Base-by-base conservation (phyloP, 1,140 invertebrate genomes). In the Acyrthosiphon pisum region DNA sequence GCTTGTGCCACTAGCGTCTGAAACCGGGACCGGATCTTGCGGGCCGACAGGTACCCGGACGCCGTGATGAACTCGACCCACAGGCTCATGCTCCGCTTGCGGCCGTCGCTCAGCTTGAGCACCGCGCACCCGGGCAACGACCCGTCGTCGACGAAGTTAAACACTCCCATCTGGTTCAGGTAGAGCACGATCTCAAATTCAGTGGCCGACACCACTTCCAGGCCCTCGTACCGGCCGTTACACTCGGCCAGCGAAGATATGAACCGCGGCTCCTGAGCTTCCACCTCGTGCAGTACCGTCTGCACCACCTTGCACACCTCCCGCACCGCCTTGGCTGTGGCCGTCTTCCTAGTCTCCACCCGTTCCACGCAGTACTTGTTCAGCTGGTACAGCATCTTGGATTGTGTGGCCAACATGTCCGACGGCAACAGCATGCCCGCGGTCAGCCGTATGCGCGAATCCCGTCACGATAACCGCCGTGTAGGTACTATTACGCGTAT, bases 31-130 rank as follows among this genome's bases (percentile, higher is more conserved):
- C 98, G 96, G 94, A 99, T 99, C 95, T 99, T 99, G 50, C 98
- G 95, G 8, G 98, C 98, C 0, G 98, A 98, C 23, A 99, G 95
- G 95, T 99, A 99, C 22, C 98, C 98, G 3, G 97, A 98, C 6
- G 98, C 98, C 0, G 98, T 99, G 94, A 99, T 99, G 96, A 99
- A 99, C 95, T 99, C 98, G 26, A 99, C 98, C 98, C 98, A 99
- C 4, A 99, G 96, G 2, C 98, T 99, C 98, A 99, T 99, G 93
- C 98, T 98, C 83, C 98, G 96, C 95, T 99, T 99, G 93, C 98
- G 96, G 84, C 98, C 98, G 96, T 99, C 98, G 96, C 97, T 98
- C 30, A 99, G 96, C 95, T 99, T 99, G 41, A 99, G 95, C 23
- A 99, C 98, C 20, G 98, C 98, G 95, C 98, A 99, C 22, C 98